Base-by-base conservation (phyloP, 2,888 invertebrate genomes). In the Mimachlamys varia region DNA sequence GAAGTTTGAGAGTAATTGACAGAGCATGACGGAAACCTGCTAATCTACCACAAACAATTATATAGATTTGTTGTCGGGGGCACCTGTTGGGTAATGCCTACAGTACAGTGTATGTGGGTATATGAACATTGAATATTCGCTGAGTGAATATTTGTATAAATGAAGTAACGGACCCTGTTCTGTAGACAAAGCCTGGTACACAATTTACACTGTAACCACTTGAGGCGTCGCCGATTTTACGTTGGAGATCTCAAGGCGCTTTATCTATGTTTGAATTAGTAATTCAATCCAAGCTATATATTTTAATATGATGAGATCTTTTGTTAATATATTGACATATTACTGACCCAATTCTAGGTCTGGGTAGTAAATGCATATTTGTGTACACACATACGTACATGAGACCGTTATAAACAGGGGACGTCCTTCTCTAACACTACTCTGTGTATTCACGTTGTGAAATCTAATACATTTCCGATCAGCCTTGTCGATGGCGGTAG, bases 221-320 rank as follows among this genome's bases (percentile, higher is more conserved):
- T 33, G 12, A 76, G 22, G 76, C 76, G 27, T 76, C 33, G 76
- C 76, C 76, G 27, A 76, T 76, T 76, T 76, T 76, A 33, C 27
- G 33, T 33, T 33, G 76, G 76, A 22, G 76, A 76, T 76, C 76
- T 76, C 76, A 76, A 76, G 76, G 27, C 76, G 33, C 33, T 76
- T 76, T 22, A 33, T 27, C 33, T 33, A 33, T 76, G 76, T 76
- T 76, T 76, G 76, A 76, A 76, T 76, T 76, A 33, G 76, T 76
- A 76, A 76, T 76, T 76, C 76, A 76, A 76, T 76, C 76, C 33
- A 27, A 33, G 27, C 33, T 33, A 33, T 76, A 76, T 76, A 76
- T 76, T 76, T 76, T 76, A 76, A 33, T 76, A 76, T 76, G 76
- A 76, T 76, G 76, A 76, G 76, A 76, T 76, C 76, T 76, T 76